Evolutionary conservation across 2,888 invertebrate genomes (phyloP).

Genomic region (Celastrina argiolus): DNA sequence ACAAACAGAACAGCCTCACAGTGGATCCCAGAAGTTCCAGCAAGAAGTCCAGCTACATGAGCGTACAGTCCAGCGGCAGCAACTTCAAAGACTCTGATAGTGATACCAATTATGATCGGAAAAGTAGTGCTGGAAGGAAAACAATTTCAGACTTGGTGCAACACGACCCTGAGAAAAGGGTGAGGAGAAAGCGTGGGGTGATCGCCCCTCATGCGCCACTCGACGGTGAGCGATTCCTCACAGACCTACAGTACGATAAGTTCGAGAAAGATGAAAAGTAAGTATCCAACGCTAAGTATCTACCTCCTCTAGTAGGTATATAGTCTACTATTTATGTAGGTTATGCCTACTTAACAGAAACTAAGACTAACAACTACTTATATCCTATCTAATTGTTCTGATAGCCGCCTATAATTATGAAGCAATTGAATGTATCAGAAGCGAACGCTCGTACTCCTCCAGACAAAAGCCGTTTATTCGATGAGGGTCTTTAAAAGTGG

Average conservation of each 20-base stretch:
- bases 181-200: conserved; percentile 67
- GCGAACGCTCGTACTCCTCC: too few relatives aligned
- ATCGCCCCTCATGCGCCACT: conserved; percentile 71
- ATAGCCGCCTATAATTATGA: too few relatives aligned
- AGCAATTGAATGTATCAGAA: too few relatives aligned
- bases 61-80: conserved; percentile 43
- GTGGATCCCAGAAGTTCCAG: conserved; percentile 41
- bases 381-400: too few relatives aligned
- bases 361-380: too few relatives aligned
- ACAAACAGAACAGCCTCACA: conserved; percentile 38
- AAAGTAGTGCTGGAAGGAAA: conserved; percentile 54
- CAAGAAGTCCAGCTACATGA: conserved; percentile 55
- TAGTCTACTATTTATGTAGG: not conserved
- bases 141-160: conserved; percentile 61
- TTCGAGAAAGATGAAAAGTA: conserved; percentile 77
- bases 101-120: conserved; percentile 43
- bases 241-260: conserved; percentile 71
- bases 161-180: conserved; percentile 44
- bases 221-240: conserved; percentile 55
- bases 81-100: conserved; percentile 49
- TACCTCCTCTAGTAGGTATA: too few relatives aligned
- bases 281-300: too few relatives aligned
- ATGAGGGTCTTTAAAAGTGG: too few relatives aligned
- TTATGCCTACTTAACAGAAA: too few relatives aligned
- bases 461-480: too few relatives aligned